Conservation (phyloP, 1,140 invertebrate genomes). For the Drosophila carrolli region DNA sequence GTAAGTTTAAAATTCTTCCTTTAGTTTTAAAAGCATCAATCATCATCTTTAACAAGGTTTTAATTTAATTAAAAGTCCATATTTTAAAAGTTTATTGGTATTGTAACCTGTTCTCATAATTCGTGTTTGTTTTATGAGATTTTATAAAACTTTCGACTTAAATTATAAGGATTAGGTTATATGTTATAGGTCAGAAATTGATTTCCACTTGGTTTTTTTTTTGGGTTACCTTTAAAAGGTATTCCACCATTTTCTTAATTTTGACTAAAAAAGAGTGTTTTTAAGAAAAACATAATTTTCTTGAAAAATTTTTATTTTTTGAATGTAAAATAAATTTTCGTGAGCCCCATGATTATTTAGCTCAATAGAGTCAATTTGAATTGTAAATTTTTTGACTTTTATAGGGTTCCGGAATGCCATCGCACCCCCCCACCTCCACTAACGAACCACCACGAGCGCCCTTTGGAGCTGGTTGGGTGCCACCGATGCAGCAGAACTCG, state of each 20-base stretch:
- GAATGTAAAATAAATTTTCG: neutral
- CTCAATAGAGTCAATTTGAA: constrained; percentile 10
- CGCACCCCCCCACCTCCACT: constrained; percentile 52
- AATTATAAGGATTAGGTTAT: neutral
- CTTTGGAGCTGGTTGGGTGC: constrained; percentile 80
- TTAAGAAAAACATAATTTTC: neutral
- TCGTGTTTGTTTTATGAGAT: no score
- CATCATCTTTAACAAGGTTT: neutral
- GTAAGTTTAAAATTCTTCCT: constrained; percentile 23
- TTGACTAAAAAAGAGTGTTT: neutral
- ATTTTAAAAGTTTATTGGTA: no score
- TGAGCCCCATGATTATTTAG: neutral
- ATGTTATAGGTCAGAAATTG: neutral
- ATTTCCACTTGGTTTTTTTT: neutral
- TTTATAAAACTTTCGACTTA: neutral
- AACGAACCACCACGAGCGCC: constrained; percentile 59
- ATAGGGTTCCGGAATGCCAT: constrained; percentile 80
- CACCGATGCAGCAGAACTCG: constrained; percentile 65
- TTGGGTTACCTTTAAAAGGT: neutral
- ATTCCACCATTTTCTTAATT: no score
- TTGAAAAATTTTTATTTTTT: neutral
- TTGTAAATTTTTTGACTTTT: constrained; percentile 55
- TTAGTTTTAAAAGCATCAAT: neutral
- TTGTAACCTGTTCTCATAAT: no score
- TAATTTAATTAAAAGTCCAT: neutral